Percentiles rank a stretch among this genome's conserved stretches.
These are phyloP conservation scores for Anticlea derivata DNA, from an alignment of 2,888 invertebrate genomes.

Conservation along the genomic window DNA sequence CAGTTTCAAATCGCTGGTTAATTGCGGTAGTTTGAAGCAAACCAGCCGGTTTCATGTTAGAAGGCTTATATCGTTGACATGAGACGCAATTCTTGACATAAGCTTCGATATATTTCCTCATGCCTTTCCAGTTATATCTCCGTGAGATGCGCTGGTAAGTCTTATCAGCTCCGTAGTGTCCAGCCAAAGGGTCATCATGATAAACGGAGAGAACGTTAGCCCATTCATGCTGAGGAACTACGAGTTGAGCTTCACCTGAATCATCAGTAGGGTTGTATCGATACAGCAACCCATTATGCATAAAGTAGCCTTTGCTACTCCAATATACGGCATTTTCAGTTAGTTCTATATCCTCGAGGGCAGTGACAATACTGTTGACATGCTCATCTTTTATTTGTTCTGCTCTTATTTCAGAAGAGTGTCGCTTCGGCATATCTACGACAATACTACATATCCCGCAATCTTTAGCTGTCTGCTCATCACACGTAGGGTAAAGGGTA, in stretches of 20 bases:
- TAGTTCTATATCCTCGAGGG: neutral
- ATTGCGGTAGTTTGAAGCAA: constrained; percentile 1
- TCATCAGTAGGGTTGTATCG: constrained; percentile 33
- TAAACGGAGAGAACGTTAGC: constrained; percentile 28
- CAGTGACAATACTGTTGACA: too few species aligned
- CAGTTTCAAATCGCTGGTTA: constrained; percentile 4
- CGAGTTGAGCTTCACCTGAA: constrained; percentile 34
- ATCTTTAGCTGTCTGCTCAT: too few species aligned
- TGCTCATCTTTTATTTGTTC: too few species aligned
- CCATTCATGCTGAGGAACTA: constrained; percentile 39
- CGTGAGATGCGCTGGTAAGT: constrained; percentile 12
- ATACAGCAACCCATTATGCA: constrained; percentile 40
- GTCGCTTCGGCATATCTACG: too few species aligned
- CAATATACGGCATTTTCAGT: constrained; percentile 33
- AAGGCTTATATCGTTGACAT: constrained; percentile 5
- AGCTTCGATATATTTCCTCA: constrained; percentile 18
- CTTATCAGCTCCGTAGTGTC: constrained; percentile 23
- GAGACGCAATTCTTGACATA: constrained; percentile 40
- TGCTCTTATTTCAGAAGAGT: too few species aligned
- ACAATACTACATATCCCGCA: too few species aligned
- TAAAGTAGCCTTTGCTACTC: constrained; percentile 37
- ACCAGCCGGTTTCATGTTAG: constrained; percentile 4
- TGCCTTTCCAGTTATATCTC: constrained; percentile 27
- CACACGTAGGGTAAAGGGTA: too few species aligned
- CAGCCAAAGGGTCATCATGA: constrained; percentile 22